Percentiles rank a stretch among this genome's conserved stretches.
phyloP scores from a whole-genome alignment of 2,888 invertebrate species.

The Drosophila ochracea region DNA sequence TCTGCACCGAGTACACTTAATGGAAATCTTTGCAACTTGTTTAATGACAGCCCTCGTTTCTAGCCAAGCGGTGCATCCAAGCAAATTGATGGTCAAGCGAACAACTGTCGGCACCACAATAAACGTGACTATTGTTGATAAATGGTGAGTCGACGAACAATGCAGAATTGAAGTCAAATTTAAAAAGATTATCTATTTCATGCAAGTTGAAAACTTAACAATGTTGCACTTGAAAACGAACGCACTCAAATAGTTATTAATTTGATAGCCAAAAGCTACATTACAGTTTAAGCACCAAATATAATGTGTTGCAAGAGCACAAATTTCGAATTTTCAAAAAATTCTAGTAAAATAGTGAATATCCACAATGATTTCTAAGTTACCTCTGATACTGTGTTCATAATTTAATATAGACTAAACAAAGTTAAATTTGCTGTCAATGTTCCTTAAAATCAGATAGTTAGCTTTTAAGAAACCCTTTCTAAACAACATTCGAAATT shows the following conservation, averaged over 20 bases:
- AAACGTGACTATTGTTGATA: slow-evolving; percentile 6
- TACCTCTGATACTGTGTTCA: slow-evolving; percentile 1
- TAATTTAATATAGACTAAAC: neutral
- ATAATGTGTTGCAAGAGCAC: neutral
- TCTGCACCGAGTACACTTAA: neutral
- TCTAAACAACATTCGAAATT: slow-evolving; percentile 43
- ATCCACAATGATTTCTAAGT: neutral
- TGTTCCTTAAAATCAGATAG: slow-evolving; percentile 15
- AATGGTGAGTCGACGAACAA: neutral
- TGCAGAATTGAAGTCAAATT: neutral
- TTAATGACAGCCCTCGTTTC: neutral
- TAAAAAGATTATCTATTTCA: neutral
- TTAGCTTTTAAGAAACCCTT: slow-evolving; percentile 34
- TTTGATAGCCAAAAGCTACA: neutral
- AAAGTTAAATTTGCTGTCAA: neutral
- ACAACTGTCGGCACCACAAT: neutral
- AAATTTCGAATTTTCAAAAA: neutral
- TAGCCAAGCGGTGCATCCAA: neutral
- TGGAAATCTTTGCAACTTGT: neutral
- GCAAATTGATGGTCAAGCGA: slow-evolving; percentile 3
- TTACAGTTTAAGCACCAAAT: neutral
- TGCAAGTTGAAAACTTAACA: neutral
- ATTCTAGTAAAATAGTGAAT: neutral
- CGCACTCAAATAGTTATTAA: neutral
- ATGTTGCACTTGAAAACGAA: neutral